phyloP scores from a whole-genome alignment of 92 coral and sea anemone genomes.

The Porites evermanni region DNA sequence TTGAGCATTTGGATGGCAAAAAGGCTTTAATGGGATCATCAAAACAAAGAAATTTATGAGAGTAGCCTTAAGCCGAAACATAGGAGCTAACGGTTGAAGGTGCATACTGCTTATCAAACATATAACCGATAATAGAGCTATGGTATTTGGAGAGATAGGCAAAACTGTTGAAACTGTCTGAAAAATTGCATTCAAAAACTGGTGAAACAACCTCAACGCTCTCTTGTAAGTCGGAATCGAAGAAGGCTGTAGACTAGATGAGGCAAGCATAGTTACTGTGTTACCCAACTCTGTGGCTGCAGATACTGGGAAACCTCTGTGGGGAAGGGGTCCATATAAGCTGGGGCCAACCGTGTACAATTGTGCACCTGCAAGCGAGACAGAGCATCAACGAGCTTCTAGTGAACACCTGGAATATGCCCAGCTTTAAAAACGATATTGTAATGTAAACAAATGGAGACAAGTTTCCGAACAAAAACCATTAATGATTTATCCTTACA shows the following conservation, averaged over 20 bases:
- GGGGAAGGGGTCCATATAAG: constrained; percentile 47
- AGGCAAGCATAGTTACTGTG: constrained; percentile 18
- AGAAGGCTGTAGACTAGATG: constrained; percentile 65
- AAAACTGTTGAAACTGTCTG: neutral
- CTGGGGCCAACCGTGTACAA: constrained; percentile 60
- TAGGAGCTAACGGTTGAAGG: constrained; percentile 46
- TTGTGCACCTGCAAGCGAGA: constrained; percentile 67
- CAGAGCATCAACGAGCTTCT: constrained; percentile 62
- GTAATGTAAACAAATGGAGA: constrained; percentile 36
- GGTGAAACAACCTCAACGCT: constrained; percentile 60
- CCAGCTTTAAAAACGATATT: constrained; percentile 64
- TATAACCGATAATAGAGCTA: constrained; percentile 48
- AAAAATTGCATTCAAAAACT: constrained; percentile 8
- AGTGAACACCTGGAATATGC: constrained; percentile 60
- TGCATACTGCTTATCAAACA: constrained; percentile 41
- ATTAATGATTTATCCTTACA: constrained; percentile 65
- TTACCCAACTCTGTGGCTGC: constrained; percentile 60
- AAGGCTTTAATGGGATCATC: constrained; percentile 38
- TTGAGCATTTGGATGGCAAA: constrained; percentile 57
- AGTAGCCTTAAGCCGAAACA: constrained; percentile 47
- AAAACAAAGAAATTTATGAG: constrained; percentile 28
- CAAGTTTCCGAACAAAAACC: constrained; percentile 63
- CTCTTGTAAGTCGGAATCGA: constrained; percentile 66
- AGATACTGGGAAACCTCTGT: constrained; percentile 55
- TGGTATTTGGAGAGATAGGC: constrained; percentile 26